Base-by-base conservation (phyloP, 2,113 vertebrate species). In the Pteropus alecto region DNA sequence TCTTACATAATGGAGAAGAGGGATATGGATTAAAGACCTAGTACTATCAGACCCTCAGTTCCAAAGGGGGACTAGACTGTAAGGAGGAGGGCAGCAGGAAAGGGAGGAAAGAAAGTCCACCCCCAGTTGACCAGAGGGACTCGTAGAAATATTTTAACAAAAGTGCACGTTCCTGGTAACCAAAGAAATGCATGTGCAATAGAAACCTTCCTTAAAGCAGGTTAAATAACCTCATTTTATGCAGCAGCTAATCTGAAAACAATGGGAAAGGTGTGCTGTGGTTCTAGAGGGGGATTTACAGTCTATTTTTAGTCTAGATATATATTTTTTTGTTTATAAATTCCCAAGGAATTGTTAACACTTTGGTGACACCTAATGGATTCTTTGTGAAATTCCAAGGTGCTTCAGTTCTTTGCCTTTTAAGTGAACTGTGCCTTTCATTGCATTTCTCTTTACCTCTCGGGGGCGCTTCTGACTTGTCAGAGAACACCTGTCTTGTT, bases 131-230 rank as follows among this genome's bases (percentile, higher is more conserved):
- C 96, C 93, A 85, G 79, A 92, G 89, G 93, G 78, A 19, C 94
- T 96, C 84, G 63, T 81, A 96, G 96, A 98, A 96, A 91, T 96
- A 86, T 97, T 96, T 94, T 67, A 76, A 43, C 77, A 22, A 19
- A 90, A 92, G 70, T 93, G 54, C 73, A 38, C 6, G 82, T 97
- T 98, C 93, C 96, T 97, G 76, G 93, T 93, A 98, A 98, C 98
- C 98, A 99, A 98, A 99, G 98, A 98, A 96, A 91, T 95, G 97
- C 93, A 28, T 98, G 98, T 98, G 98, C 98, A 98, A 98, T 98
- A 98, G 95, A 97, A 97, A 97, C 97, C 96, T 96, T 88, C 82
- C 85, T 68, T 51, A 33, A 68, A 73, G 33, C 58, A 38, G 67
- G 60, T n/a, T 0, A 18, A 22, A 5, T 21, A 33, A 19, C 81